A percentile compares a stretch with the other conserved stretches of the same genome.
phyloP scores from a whole-genome alignment of 2,888 invertebrate species.

The Alloscopus bannaensis region DNA sequence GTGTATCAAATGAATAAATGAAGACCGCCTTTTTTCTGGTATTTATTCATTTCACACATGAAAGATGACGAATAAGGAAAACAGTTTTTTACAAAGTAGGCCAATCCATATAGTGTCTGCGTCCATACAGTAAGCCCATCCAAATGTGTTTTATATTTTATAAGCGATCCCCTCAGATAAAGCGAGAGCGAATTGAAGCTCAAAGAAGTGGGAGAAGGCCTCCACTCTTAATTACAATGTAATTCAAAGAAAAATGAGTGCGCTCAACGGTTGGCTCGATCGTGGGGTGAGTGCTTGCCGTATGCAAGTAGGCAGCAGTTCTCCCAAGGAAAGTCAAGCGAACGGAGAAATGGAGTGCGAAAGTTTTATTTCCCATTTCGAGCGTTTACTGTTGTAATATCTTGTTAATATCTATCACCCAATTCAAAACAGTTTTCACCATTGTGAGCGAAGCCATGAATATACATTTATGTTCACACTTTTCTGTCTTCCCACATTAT shows the following conservation, averaged over 20 bases:
- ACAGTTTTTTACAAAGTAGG: background rate
- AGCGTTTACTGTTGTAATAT: background rate
- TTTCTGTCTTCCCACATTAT: background rate
- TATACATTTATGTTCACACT: background rate
- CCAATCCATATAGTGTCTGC: too few relatives aligned
- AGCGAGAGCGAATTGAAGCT: too few relatives aligned
- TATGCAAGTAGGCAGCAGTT: too few relatives aligned
- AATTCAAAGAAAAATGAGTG: slow-evolving; percentile 16
- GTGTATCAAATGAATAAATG: too few relatives aligned
- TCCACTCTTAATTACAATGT: slow-evolving; percentile 23
- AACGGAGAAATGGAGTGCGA: background rate
- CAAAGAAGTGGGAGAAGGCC: too few relatives aligned
- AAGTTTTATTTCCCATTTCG: background rate
- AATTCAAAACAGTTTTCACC: background rate
- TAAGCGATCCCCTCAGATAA: too few relatives aligned
- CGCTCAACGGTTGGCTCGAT: too few relatives aligned
- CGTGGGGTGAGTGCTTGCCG: too few relatives aligned
- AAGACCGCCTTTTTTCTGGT: slow-evolving; percentile 35
- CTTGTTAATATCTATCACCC: background rate
- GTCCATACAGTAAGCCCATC: too few relatives aligned
- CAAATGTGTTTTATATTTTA: too few relatives aligned
- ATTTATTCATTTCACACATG: slow-evolving; percentile 36
- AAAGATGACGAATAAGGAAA: slow-evolving; percentile 27
- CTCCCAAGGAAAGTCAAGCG: background rate
- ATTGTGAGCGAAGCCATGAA: background rate